A percentile compares a stretch with the other conserved stretches of the same genome.
Evolutionary conservation across 2,888 invertebrate species (phyloP).

Genomic region (Parapristionchus giblindavisi): DNA sequence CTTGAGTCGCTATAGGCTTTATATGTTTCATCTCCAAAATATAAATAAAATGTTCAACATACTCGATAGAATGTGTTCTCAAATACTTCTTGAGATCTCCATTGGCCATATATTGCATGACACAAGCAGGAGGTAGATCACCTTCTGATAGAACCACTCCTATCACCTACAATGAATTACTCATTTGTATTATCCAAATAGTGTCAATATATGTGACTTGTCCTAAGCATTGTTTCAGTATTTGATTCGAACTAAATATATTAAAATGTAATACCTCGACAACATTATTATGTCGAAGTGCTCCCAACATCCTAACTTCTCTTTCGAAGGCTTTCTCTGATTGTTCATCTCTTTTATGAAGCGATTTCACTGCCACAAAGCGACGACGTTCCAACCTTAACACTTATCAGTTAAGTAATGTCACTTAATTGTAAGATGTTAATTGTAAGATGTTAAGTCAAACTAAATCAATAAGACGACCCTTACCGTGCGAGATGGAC

Average conservation of each 20-base stretch:
- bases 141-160: constrained; percentile 52
- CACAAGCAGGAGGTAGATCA: constrained; percentile 79
- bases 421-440: too few species aligned
- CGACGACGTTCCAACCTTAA: constrained; percentile 27
- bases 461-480: too few species aligned
- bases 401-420: background rate
- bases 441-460: too few species aligned
- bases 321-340: constrained; percentile 57
- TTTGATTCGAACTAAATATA: too few species aligned
- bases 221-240: background rate
- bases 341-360: constrained; percentile 47
- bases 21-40: too few species aligned
- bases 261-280: too few species aligned
- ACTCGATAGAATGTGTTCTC: constrained; percentile 46
- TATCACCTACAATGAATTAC: constrained; percentile 42
- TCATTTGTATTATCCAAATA: background rate
- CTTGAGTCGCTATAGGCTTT: too few species aligned
- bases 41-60: constrained; percentile 8
- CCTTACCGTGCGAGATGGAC: constrained; percentile 33
- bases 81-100: constrained; percentile 82
- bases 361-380: constrained; percentile 47
- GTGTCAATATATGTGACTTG: background rate
- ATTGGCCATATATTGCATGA: constrained; percentile 88
- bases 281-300: constrained; percentile 61
- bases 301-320: constrained; percentile 57